phyloP scores from a whole-genome alignment of 2,888 invertebrate genomes.

The Pachliopta kotzebuea region DNA sequence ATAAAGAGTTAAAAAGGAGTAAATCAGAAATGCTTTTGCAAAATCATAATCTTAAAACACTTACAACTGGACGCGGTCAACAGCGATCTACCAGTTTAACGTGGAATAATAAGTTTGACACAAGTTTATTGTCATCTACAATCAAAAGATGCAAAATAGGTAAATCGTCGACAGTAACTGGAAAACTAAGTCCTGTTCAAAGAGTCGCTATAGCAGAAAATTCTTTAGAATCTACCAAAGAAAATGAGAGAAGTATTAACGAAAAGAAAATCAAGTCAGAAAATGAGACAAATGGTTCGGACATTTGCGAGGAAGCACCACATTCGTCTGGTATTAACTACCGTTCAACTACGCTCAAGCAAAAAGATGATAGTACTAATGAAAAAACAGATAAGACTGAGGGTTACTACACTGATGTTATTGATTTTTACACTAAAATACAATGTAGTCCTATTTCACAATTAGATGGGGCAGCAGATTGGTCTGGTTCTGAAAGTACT shows the following conservation, averaged over 20 bases:
- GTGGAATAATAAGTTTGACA: slow-evolving; percentile 86
- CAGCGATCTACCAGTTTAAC: slow-evolving; percentile 85
- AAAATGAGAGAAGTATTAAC: slow-evolving; percentile 44
- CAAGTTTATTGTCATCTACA: slow-evolving; percentile 78
- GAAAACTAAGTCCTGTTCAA: slow-evolving; percentile 68
- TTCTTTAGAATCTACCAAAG: slow-evolving; percentile 62
- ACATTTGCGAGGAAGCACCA: slow-evolving; percentile 63
- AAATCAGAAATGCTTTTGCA: slow-evolving; percentile 83
- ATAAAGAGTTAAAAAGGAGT: slow-evolving; percentile 82
- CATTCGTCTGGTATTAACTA: slow-evolving; percentile 73
- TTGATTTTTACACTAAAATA: slow-evolving; percentile 77
- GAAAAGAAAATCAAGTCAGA: slow-evolving; percentile 65
- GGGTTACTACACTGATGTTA: slow-evolving; percentile 71
- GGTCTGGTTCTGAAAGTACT: slow-evolving; percentile 80
- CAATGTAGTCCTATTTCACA: slow-evolving; percentile 83
- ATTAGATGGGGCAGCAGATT: slow-evolving; percentile 85
- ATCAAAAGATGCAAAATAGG: slow-evolving; percentile 85
- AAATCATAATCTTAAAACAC: slow-evolving; percentile 70
- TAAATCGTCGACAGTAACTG: slow-evolving; percentile 67
- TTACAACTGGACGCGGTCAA: slow-evolving; percentile 78
- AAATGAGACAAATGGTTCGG: slow-evolving; percentile 44
- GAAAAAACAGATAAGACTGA: slow-evolving; percentile 67
- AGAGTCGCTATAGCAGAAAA: slow-evolving; percentile 53
- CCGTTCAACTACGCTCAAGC: slow-evolving; percentile 61
- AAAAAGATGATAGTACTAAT: slow-evolving; percentile 56